A percentile compares a stretch with the other conserved stretches of the same genome.
These are phyloP conservation scores for Phymastichus coffea DNA, from an alignment of 1,140 invertebrate genomes.

Conservation along the genomic window DNA sequence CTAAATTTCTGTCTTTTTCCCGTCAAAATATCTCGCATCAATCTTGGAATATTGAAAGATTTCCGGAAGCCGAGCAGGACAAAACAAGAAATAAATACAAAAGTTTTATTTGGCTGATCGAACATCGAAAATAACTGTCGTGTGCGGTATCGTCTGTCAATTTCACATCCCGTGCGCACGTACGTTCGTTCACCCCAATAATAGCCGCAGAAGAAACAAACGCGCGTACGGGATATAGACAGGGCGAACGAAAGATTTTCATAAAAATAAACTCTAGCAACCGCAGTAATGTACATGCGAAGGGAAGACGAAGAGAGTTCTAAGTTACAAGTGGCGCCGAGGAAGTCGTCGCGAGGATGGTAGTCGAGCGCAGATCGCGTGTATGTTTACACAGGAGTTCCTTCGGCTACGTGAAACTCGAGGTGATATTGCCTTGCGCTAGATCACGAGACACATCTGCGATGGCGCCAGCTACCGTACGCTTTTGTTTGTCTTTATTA, in stretches of 20 bases:
- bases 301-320: conserved; percentile 22
- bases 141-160: not conserved
- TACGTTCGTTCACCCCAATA: not conserved
- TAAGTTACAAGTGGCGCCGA: conserved; percentile 41
- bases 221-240: not conserved
- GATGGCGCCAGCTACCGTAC: conserved; percentile 52
- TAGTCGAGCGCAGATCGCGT: too few relatives aligned
- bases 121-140: conserved; percentile 2
- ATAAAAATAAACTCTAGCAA: conserved; percentile 25
- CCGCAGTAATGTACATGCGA: not conserved
- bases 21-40: too few relatives aligned
- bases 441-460: conserved; percentile 54
- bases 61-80: too few relatives aligned
- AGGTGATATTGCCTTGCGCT: conserved; percentile 32
- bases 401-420: conserved; percentile 39
- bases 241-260: not conserved
- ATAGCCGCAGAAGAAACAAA: not conserved
- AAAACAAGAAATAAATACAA: too few relatives aligned
- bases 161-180: too few relatives aligned
- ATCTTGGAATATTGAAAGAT: too few relatives aligned
- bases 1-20: too few relatives aligned
- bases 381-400: conserved; percentile 51
- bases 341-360: too few relatives aligned
- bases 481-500: conserved; percentile 56
- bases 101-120: too few relatives aligned